Percentiles rank a stretch among this genome's conserved stretches.
Conservation (phyloP, 2,888 invertebrate species). For the Phortica okadai region DNA sequence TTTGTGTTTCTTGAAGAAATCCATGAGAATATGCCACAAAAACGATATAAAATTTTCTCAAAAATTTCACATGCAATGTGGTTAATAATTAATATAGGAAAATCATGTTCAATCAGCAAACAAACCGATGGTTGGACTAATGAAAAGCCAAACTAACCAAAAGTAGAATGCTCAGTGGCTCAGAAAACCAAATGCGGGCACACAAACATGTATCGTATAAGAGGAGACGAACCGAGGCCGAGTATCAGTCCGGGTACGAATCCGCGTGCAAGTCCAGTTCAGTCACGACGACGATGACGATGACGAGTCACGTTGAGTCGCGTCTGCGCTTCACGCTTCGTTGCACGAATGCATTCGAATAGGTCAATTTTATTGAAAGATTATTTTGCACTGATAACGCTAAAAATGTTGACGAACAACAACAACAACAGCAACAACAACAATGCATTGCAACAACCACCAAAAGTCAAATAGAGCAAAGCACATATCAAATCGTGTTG, state of each 20-base stretch:
- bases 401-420: conserved; percentile 60
- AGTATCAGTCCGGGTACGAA: background rate
- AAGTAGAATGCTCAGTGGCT: background rate
- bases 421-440: conserved; percentile 32
- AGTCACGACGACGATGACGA: background rate
- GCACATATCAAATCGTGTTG: background rate
- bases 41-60: no score
- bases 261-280: background rate
- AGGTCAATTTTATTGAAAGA: conserved; percentile 61
- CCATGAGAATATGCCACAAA: no score
- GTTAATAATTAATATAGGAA: no score
- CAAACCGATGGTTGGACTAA: no score
- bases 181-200: background rate
- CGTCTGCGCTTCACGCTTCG: conserved; percentile 66
- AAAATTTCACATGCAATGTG: no score
- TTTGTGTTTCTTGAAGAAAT: no score
- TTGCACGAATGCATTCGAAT: conserved; percentile 54
- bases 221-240: background rate
- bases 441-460: conserved; percentile 34
- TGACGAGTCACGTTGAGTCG: conserved; percentile 12
- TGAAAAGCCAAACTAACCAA: background rate
- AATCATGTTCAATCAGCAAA: no score
- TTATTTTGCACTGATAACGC: conserved; percentile 74
- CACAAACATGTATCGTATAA: background rate
- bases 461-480: conserved; percentile 65